Evolutionary conservation across 2,888 invertebrate genomes (phyloP), one percentile per base, ranked within the genome.

Genomic region (Leptinotarsa rubiginosa): DNA sequence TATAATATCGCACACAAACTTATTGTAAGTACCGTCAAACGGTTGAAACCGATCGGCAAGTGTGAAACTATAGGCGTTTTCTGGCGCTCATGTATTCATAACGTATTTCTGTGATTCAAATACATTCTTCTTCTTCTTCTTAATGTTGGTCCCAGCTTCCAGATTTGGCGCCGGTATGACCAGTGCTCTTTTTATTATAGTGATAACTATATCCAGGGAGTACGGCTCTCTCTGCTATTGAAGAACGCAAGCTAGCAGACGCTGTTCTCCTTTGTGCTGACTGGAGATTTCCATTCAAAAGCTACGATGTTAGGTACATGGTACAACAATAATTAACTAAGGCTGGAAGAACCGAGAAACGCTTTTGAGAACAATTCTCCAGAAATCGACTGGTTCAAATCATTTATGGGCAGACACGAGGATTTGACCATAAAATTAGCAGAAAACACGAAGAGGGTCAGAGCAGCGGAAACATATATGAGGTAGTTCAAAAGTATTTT

Each of bases 401-500:
- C 65, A 64, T 72, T 77, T 72, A 74, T 75, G 75, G 16, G 22
- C 56, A 73, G 72, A 73, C 72, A 77, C 65, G 52, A 52, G 52
- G 52, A 52, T 52, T 52, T 15, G 50, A 50, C 50, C 50, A 50
- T 50, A 50, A 50, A 77, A 56, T 71, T 73, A 65, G 66, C 73
- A 25, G 70, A 72, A 68, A 74, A 75, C 50, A 70, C 64, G 54
- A 70, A 74, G 25, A 16, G 70, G 68, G 66, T 72, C 31, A 75
- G 69, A 65, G 69, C 69, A 47, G 65, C 79, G 66, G 68, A 70
- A 69, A 71, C 56, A 59, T 70, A 20, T 20, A 74, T 67, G 72
- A 77, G 64, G 72, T 72, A 69, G 69, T 76, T 54, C 75, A 80
- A 68, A 69, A 72, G 25, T 81, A n/a, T n/a, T n/a, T n/a, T n/a